phyloP scores from a whole-genome alignment of 2,888 invertebrate species.

The Elmis aenea region DNA sequence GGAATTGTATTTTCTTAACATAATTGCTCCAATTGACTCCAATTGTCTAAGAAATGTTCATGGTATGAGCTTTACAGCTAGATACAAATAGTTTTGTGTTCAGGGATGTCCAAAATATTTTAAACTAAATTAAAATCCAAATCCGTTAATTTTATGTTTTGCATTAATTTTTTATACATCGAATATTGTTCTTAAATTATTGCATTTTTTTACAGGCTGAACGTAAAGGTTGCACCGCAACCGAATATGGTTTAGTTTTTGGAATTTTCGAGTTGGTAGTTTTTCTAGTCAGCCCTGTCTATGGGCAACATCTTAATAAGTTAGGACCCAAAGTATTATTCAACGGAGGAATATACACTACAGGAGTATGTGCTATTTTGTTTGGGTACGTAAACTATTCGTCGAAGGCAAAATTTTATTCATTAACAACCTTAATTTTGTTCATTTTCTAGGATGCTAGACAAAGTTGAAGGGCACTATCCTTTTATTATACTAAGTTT shows the following conservation, averaged over 20 bases:
- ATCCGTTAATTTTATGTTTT: neutral
- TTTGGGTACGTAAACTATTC: conserved; percentile 59
- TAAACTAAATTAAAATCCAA: no score
- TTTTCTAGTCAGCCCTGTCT: conserved; percentile 75
- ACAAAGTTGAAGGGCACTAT: conserved; percentile 64
- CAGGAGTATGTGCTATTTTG: conserved; percentile 75
- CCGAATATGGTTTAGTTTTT: conserved; percentile 83
- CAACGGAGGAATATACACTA: conserved; percentile 77
- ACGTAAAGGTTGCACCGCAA: conserved; percentile 71
- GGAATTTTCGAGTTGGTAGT: conserved; percentile 81
- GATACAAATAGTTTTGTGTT: no score
- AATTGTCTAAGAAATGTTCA: no score
- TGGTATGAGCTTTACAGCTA: no score
- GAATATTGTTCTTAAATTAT: neutral
- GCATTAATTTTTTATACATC: neutral
- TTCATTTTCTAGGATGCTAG: conserved; percentile 56
- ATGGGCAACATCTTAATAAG: conserved; percentile 71
- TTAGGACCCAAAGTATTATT: conserved; percentile 78
- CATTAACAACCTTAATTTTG: conserved; percentile 1
- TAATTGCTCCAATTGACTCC: no score
- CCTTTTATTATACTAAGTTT: conserved; percentile 76
- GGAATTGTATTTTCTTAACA: no score
- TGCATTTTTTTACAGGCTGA: conserved; percentile 60
- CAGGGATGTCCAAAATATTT: no score
- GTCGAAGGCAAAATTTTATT: conserved; percentile 1